Conservation (phyloP, 2,113 vertebrate species). For the Brachirus orientalis region DNA sequence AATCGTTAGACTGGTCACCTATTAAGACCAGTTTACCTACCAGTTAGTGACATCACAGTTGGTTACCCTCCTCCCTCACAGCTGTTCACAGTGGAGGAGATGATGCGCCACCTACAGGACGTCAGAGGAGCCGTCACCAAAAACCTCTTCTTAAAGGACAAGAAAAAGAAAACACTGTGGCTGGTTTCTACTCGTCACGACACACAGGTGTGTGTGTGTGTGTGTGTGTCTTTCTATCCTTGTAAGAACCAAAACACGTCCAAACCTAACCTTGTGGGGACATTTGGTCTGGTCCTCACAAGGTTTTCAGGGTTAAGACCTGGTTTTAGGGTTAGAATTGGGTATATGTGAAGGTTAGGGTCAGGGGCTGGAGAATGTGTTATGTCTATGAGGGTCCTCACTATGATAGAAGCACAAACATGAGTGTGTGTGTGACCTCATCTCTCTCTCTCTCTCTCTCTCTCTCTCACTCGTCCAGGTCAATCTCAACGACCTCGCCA, state of each 20-base stretch:
- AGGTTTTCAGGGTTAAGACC: too few species aligned
- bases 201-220: slow-evolving; percentile 79
- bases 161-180: slow-evolving; percentile 93
- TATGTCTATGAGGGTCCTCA: too few species aligned
- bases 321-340: too few species aligned
- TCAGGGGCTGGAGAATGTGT: too few species aligned
- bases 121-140: slow-evolving; percentile 89
- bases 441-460: not conserved
- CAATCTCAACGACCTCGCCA: slow-evolving; percentile 90
- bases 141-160: slow-evolving; percentile 96
- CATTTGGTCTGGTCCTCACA: too few species aligned
- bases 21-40: too few species aligned
- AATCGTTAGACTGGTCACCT: too few species aligned
- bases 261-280: too few species aligned
- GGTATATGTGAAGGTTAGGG: too few species aligned
- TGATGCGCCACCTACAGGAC: slow-evolving; percentile 92
- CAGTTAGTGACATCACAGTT: not conserved
- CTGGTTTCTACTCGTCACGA: slow-evolving; percentile 88
- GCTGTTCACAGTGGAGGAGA: slow-evolving; percentile 96
- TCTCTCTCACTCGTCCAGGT: slow-evolving; percentile 48
- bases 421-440: not conserved
- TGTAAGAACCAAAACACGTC: too few species aligned
- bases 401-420: too few species aligned
- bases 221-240: not conserved
- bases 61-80: slow-evolving; percentile 52